Evolutionary conservation across 2,113 vertebrate genomes (phyloP).

Genomic region (Xerus inauris): DNA sequence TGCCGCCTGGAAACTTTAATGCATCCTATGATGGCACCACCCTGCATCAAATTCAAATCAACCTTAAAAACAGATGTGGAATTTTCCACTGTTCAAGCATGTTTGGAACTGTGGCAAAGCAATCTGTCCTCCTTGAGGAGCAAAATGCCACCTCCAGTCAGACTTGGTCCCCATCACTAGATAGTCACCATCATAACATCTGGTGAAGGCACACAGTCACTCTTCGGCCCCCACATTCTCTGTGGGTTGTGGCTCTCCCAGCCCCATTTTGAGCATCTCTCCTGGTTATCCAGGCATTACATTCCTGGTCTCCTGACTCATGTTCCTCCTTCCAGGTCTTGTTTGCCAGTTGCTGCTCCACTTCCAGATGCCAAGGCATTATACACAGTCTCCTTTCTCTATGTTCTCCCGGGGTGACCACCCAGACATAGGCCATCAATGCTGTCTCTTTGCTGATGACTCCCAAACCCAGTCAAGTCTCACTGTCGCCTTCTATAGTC

Average conservation of each 20-base stretch:
- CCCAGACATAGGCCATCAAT: rapidly evolving
- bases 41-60: rapidly evolving
- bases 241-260: neutral
- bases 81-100: rapidly evolving
- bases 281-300: neutral
- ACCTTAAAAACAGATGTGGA: no score
- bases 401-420: neutral
- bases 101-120: rapidly evolving
- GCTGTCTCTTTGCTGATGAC: rapidly evolving
- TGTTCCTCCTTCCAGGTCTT: neutral
- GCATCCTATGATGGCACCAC: neutral
- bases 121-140: rapidly evolving
- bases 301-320: no score
- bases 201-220: rapidly evolving
- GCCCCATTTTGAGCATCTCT: rapidly evolving
- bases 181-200: neutral
- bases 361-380: no score
- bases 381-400: neutral
- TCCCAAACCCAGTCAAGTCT: neutral
- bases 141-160: neutral
- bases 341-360: neutral
- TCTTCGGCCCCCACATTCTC: neutral
- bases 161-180: rapidly evolving
- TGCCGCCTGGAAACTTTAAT: rapidly evolving
- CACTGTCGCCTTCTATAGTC: neutral